Percentiles rank a stretch among this genome's conserved stretches.
Evolutionary conservation across 2,888 invertebrate species (phyloP).

Genomic region (Acanthococcus lagerstroemiae): DNA sequence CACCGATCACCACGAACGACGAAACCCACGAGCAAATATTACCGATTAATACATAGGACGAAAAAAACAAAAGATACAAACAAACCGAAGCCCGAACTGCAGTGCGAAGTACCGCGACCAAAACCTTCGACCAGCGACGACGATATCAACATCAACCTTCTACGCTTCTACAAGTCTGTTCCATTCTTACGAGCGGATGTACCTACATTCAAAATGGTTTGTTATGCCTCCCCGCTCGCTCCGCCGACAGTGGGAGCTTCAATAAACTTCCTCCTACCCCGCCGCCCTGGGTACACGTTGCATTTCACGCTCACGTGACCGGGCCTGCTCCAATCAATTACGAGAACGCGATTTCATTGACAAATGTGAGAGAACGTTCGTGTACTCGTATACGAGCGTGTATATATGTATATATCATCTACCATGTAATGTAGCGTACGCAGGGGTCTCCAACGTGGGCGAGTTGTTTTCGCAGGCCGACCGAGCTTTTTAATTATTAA

Average conservation of each 20-base stretch:
- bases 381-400: no score
- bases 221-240: conserved; percentile 16
- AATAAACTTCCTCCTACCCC: conserved; percentile 18
- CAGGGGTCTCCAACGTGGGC: no score
- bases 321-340: neutral
- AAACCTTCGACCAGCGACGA: neutral
- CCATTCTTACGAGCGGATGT: conserved; percentile 27
- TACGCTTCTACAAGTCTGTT: conserved; percentile 14
- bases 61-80: neutral
- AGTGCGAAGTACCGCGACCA: neutral
- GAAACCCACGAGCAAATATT: conserved; percentile 4
- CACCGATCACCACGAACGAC: neutral
- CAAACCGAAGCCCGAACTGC: neutral
- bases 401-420: no score
- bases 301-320: conserved; percentile 24
- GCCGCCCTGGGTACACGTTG: conserved; percentile 10
- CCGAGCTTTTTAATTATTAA: no score
- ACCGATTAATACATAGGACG: neutral
- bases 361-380: conserved; percentile 10
- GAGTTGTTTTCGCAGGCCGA: no score
- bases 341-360: conserved; percentile 22
- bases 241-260: conserved; percentile 3
- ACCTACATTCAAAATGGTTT: conserved; percentile 29
- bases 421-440: no score
- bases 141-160: conserved; percentile 11